Evolutionary conservation across 2,113 vertebrate species (phyloP).

Genomic region (Cranoglanis bouderius): DNA sequence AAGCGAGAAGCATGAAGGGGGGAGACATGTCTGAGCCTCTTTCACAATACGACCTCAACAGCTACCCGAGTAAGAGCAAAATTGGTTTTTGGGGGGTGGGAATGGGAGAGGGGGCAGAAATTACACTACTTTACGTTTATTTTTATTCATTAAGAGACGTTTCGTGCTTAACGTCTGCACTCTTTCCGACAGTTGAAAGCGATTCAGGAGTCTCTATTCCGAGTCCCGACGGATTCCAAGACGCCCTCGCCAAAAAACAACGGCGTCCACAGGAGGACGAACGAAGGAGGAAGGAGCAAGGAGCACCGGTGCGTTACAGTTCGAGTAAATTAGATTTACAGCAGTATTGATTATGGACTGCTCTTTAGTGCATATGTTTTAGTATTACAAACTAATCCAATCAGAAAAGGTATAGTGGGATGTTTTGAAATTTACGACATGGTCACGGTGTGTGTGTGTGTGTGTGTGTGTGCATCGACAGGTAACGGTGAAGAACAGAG

Average conservation of each 20-base stretch:
- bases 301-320: conserved; percentile 71
- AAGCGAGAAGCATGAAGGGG: conserved; percentile 72
- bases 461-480: conserved; percentile 53
- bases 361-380: not conserved
- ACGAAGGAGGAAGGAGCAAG: conserved; percentile 91
- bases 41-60: conserved; percentile 85
- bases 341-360: no score
- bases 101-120: not conserved
- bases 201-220: conserved; percentile 71
- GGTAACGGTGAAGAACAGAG: conserved; percentile 83
- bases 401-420: not conserved
- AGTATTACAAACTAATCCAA: not conserved
- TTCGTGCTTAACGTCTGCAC: no score
- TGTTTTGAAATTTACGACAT: not conserved
- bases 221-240: conserved; percentile 84
- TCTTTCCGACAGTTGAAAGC: conserved; percentile 71
- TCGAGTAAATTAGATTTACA: not conserved
- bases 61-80: conserved; percentile 82
- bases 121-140: not conserved
- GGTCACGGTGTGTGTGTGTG: not conserved
- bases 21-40: conserved; percentile 80
- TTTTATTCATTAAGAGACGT: not conserved
- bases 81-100: not conserved
- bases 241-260: conserved; percentile 91
- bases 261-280: conserved; percentile 93